These are phyloP conservation scores for Tokudaia muenninki DNA, from an alignment of 2,797 vertebrate genomes.

Conservation along the genomic window DNA sequence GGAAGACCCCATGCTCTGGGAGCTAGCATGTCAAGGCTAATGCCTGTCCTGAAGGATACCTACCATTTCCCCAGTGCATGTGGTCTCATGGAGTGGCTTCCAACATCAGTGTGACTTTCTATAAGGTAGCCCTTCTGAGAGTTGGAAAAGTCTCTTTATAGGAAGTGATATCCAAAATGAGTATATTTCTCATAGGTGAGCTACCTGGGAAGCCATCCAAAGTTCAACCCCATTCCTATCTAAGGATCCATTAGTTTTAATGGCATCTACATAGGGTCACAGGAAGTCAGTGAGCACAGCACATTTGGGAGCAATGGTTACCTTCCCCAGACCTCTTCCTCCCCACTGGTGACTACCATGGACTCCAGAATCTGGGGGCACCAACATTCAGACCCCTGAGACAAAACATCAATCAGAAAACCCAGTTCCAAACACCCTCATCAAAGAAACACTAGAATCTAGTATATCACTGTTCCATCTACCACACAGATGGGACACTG, in stretches of 20 bases:
- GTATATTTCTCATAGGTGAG: not conserved
- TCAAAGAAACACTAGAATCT: not conserved
- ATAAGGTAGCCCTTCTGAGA: not conserved
- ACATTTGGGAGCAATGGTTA: no score
- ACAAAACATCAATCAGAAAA: not conserved
- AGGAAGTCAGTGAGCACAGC: accelerated
- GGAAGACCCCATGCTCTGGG: not conserved
- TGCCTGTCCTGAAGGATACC: not conserved
- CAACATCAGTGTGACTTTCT: not conserved
- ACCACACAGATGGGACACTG: accelerated
- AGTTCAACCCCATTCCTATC: not conserved
- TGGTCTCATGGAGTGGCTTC: not conserved
- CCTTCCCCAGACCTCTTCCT: not conserved
- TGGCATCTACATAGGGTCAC: accelerated
- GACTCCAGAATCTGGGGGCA: not conserved
- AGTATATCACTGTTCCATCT: no score
- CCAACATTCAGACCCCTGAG: not conserved
- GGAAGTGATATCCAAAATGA: not conserved
- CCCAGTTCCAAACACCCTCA: not conserved
- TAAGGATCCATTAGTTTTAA: not conserved
- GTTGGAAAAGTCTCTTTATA: not conserved
- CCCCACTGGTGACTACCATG: not conserved
- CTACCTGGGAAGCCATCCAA: not conserved
- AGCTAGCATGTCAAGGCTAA: not conserved
- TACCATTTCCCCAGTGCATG: not conserved